Evolutionary conservation across 2,888 invertebrate species (phyloP), one percentile per base, ranked within the genome.

Genomic region (Litoditis marina): DNA sequence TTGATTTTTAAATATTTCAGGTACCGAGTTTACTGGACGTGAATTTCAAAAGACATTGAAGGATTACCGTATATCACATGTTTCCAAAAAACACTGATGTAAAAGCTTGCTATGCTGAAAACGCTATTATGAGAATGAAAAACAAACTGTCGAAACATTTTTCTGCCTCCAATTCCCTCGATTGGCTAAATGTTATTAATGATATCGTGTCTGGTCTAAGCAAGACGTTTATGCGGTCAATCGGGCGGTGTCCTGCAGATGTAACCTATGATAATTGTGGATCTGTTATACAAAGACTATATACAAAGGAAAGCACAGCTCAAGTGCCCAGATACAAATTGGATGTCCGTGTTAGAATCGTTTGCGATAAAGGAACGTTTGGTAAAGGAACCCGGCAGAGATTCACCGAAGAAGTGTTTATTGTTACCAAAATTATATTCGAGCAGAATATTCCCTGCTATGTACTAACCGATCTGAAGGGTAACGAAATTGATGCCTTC

Each of bases 51-150:
- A 39, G 1, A 8, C 51, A 13, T 28, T 52, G 0, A 28, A 44
- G 5, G 31, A 49, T 27, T 7, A 42, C 0, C 42, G 46, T 3
- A 53, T 60, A 1, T 27, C 60, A 60, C 11, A 42, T 52, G 53
- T 52, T 47, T 13, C 53, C 60, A 16, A 46, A 52, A 42, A 51
- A 60, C 22, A 60, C 60, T 11, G 51, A 60, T 19, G 60, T 60
- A 2, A 60, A 60, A 8, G 60, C 60, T 0, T 60, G 60, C 31
- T 60, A 60, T 19, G 60, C 60, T 2, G 60, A 60, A 27, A 60
- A 60, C 25, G 60, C 60, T 0, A 60, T 60, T 22, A 60, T 60
- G 60, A 28, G 60, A 13, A 52, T 60, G 2, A 52, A 53, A 32
- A 60, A 60, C 32, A 52, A 60, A 28, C 31, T 60, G 7, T 47